A percentile compares a stretch with the other conserved stretches of the same genome.
Evolutionary conservation across 2,888 invertebrate species (phyloP).

Genomic region (Ichneumon xanthorius): DNA sequence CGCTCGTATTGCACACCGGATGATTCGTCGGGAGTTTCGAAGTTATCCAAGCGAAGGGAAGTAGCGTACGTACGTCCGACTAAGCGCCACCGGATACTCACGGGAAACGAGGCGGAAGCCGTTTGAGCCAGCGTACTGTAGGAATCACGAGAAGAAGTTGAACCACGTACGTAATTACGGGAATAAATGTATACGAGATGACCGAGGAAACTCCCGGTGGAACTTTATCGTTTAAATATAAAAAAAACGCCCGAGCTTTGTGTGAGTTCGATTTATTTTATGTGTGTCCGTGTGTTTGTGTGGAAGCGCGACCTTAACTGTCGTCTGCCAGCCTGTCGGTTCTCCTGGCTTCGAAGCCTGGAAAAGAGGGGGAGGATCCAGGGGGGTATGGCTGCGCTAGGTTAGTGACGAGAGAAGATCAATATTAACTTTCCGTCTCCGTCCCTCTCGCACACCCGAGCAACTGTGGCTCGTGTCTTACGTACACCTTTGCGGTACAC

Average conservation of each 20-base stretch:
- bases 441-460: slow-evolving; percentile 10
- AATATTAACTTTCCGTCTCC: slow-evolving; percentile 73
- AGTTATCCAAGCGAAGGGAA: slow-evolving; percentile 32
- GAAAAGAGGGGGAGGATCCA: slow-evolving; percentile 53
- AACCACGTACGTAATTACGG: slow-evolving; percentile 26
- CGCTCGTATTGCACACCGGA: not conserved
- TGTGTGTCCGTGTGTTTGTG: slow-evolving; percentile 44
- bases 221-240: not conserved
- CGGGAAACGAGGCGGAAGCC: slow-evolving; percentile 27
- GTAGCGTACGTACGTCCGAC: slow-evolving; percentile 24
- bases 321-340: slow-evolving; percentile 41
- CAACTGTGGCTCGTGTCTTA: not conserved
- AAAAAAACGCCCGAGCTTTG: not conserved
- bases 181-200: slow-evolving; percentile 14
- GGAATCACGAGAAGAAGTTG: slow-evolving; percentile 12
- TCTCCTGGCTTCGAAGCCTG: slow-evolving; percentile 50
- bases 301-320: slow-evolving; percentile 65
- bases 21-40: slow-evolving; percentile 32
- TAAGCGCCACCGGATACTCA: slow-evolving; percentile 21
- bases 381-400: slow-evolving; percentile 65
- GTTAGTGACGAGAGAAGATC: slow-evolving; percentile 77
- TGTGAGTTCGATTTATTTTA: slow-evolving; percentile 19
- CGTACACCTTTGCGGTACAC: slow-evolving; percentile 16
- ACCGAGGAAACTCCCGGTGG: not conserved
- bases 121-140: slow-evolving; percentile 16